Conservation (phyloP, 2,888 invertebrate species). For the Platycheirus albimanus region DNA sequence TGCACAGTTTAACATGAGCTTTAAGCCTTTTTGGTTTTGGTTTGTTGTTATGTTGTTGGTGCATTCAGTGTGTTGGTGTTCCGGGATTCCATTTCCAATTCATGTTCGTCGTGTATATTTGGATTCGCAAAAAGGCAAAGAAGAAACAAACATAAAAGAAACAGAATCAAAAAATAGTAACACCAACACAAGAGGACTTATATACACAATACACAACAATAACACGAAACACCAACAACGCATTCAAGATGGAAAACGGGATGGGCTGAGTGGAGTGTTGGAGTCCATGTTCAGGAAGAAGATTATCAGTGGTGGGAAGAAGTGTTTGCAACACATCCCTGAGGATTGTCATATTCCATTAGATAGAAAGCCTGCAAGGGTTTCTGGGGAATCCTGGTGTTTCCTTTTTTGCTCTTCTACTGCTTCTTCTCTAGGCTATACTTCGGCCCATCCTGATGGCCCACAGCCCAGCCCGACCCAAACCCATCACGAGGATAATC, state of each 20-base stretch:
- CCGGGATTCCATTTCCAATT: constrained; percentile 14
- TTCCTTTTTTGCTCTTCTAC: constrained; percentile 15
- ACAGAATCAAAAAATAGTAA: constrained; percentile 34
- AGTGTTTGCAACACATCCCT: constrained; percentile 63
- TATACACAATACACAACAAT: constrained; percentile 44
- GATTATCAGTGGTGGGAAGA: constrained; percentile 7
- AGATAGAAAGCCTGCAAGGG: constrained; percentile 69
- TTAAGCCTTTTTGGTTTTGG: constrained; percentile 73
- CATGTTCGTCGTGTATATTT: background rate
- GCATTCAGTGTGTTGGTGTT: constrained; percentile 1
- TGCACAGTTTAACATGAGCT: constrained; percentile 73
- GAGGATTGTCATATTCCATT: constrained; percentile 73
- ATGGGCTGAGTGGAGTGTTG: too few species aligned
- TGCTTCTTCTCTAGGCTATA: constrained; percentile 12
- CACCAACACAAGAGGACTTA: constrained; percentile 65
- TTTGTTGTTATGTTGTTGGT: constrained; percentile 57
- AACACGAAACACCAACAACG: constrained; percentile 64
- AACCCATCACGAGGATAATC: constrained; percentile 27
- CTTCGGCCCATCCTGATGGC: too few species aligned
- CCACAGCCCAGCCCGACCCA: constrained; percentile 1
- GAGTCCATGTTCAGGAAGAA: too few species aligned
- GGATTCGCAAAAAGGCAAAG: constrained; percentile 29
- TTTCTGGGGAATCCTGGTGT: constrained; percentile 51
- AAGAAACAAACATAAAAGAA: constrained; percentile 13
- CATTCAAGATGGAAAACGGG: constrained; percentile 44